Conservation (phyloP, 2,888 invertebrate genomes). For the Epirrhoe tristata region DNA sequence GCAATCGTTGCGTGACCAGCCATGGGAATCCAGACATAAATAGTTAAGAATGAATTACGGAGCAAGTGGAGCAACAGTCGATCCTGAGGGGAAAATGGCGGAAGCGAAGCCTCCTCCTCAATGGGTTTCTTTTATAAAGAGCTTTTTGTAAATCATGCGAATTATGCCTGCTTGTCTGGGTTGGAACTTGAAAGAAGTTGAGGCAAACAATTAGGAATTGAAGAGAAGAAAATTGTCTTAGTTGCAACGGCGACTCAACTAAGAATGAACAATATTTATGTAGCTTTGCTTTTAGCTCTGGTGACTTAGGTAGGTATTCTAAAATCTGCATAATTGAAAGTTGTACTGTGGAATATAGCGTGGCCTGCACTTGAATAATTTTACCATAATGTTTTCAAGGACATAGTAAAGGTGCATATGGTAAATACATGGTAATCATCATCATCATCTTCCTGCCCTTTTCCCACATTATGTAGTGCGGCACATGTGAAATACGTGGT, state of each 20-base stretch:
- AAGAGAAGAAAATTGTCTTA: not conserved
- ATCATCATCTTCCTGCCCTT: too few species aligned
- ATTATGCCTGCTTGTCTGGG: not conserved
- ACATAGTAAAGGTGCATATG: too few species aligned
- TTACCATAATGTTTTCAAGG: not conserved
- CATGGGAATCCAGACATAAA: constrained; percentile 45
- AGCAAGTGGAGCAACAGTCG: constrained; percentile 40
- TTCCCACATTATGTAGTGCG: too few species aligned
- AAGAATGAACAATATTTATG: too few species aligned
- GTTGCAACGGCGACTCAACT: too few species aligned
- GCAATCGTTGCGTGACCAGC: constrained; percentile 36
- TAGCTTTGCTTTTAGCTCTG: too few species aligned
- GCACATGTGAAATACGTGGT: too few species aligned
- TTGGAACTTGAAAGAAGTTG: not conserved
- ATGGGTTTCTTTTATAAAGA: constrained; percentile 45
- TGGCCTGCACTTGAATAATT: not conserved
- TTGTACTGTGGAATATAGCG: not conserved
- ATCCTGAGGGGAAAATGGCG: constrained; percentile 55
- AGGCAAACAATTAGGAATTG: not conserved
- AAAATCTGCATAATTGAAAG: not conserved
- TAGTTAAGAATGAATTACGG: constrained; percentile 51
- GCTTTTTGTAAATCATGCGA: not conserved
- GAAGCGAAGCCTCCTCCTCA: constrained; percentile 53
- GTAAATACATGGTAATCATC: too few species aligned
- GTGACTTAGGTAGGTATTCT: too few species aligned